These are phyloP conservation scores for Heliconius ethilla DNA, from an alignment of 2,888 invertebrate genomes.

Conservation along the genomic window DNA sequence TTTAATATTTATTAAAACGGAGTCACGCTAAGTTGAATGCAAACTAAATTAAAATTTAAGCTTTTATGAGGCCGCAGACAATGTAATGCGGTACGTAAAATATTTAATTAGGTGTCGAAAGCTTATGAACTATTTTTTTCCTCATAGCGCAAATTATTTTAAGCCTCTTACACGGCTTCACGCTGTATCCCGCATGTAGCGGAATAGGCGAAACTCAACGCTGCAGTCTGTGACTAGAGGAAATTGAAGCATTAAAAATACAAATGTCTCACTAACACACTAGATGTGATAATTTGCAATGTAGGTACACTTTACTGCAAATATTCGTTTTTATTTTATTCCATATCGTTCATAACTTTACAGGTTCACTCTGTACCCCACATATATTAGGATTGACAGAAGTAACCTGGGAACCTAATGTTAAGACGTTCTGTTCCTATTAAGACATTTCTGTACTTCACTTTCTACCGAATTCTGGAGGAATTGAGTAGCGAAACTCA, in stretches of 20 bases:
- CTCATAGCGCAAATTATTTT: neutral
- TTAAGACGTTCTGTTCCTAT: too few relatives aligned
- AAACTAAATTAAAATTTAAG: slow-evolving; percentile 18
- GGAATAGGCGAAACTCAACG: neutral
- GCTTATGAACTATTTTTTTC: neutral
- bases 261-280: neutral
- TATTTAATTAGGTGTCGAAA: slow-evolving; percentile 9
- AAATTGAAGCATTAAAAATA: neutral
- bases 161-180: too few relatives aligned
- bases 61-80: neutral
- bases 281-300: neutral
- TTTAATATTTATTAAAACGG: too few relatives aligned
- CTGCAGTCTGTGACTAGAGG: neutral
- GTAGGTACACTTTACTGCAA: neutral
- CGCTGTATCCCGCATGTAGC: too few relatives aligned
- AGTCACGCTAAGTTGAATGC: slow-evolving; percentile 9
- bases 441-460: too few relatives aligned
- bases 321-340: neutral
- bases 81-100: slow-evolving; percentile 13
- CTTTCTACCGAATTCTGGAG: too few relatives aligned
- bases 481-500: too few relatives aligned
- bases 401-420: too few relatives aligned
- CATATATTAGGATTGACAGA: too few relatives aligned
- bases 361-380: too few relatives aligned
- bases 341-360: too few relatives aligned